These are phyloP conservation scores for Coreius guichenoti DNA, from an alignment of 2,797 vertebrate genomes.

Conservation along the genomic window DNA sequence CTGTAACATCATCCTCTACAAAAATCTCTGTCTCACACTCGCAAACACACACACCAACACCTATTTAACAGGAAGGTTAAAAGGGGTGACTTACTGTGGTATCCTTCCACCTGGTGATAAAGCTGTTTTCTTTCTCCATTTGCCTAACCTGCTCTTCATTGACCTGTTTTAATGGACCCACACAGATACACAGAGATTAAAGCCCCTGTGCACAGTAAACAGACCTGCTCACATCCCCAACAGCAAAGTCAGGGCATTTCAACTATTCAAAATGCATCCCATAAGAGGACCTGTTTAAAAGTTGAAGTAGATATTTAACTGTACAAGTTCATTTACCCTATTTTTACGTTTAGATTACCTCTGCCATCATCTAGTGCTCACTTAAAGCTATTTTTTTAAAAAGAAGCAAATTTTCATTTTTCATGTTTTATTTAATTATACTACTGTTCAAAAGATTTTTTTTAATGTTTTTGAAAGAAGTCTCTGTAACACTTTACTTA, in stretches of 20 bases:
- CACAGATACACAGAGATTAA: constrained; percentile 52
- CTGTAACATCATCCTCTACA: neutral
- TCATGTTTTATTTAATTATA: neutral
- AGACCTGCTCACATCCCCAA: constrained; percentile 38
- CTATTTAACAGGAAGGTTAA: constrained; percentile 48
- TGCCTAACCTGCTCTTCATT: constrained; percentile 93
- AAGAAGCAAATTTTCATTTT: neutral
- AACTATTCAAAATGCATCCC: constrained; percentile 1
- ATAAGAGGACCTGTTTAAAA: neutral
- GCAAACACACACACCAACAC: constrained; percentile 20
- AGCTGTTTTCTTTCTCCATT: constrained; percentile 96
- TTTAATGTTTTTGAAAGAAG: neutral
- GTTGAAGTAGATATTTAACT: neutral
- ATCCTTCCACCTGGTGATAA: constrained; percentile 96
- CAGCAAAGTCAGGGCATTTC: constrained; percentile 34
- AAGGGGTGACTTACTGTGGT: constrained; percentile 83
- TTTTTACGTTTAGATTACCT: neutral
- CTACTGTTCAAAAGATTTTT: neutral
- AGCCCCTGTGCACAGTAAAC: constrained; percentile 42
- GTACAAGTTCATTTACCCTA: neutral
- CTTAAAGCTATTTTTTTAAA: neutral
- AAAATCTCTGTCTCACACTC: constrained; percentile 4
- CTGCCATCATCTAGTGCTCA: neutral
- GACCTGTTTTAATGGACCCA: constrained; percentile 80
- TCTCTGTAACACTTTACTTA: neutral